Percentiles rank a stretch among this genome's conserved stretches.
These are phyloP conservation scores for Nymphalis c-album DNA, from an alignment of 2,888 invertebrate species.

Conservation along the genomic window DNA sequence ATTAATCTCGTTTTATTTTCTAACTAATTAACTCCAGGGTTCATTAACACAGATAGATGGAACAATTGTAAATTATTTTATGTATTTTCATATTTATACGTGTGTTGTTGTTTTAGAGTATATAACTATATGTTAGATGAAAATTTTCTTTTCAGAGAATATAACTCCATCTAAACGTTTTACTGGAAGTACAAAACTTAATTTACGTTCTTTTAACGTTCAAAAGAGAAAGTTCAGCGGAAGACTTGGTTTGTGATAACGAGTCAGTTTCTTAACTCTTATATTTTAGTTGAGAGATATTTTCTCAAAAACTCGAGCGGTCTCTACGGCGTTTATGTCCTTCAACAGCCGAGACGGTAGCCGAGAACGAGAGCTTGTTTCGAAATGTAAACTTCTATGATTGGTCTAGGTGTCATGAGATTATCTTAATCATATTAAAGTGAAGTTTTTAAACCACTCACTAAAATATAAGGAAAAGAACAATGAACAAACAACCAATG, in stretches of 20 bases:
- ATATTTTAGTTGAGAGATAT: constrained; percentile 43
- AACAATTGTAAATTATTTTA: not conserved
- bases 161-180: constrained; percentile 2
- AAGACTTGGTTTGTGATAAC: constrained; percentile 21
- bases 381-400: constrained; percentile 27
- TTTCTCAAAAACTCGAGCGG: constrained; percentile 54
- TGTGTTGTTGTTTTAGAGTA: not conserved
- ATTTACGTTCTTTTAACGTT: constrained; percentile 2
- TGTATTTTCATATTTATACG: not conserved
- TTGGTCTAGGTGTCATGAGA: constrained; percentile 41
- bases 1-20: constrained; percentile 19
- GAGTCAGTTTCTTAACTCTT: constrained; percentile 26
- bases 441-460: too few species aligned
- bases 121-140: not conserved
- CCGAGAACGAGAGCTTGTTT: constrained; percentile 44
- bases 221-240: constrained; percentile 15
- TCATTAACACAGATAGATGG: constrained; percentile 1
- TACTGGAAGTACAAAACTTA: constrained; percentile 13
- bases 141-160: not conserved
- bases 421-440: not conserved
- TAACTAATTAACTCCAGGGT: constrained; percentile 7
- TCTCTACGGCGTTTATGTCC: constrained; percentile 50
- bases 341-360: constrained; percentile 49
- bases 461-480: too few species aligned
- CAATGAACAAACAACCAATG: too few species aligned